Evolutionary conservation across 2,888 invertebrate species (phyloP).

Genomic region (Tinea semifulvella): DNA sequence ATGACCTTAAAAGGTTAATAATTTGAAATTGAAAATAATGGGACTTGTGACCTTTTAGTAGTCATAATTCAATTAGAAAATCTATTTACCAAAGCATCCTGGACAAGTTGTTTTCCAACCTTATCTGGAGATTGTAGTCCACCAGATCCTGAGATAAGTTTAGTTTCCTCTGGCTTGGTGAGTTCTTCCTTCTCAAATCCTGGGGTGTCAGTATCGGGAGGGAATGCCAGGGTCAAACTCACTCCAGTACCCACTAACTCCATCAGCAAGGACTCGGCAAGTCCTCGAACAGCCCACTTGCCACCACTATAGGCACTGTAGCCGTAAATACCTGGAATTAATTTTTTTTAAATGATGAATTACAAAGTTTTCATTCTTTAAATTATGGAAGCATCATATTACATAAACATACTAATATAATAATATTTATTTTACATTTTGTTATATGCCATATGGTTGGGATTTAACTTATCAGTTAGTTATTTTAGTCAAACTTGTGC

Average conservation of each 20-base stretch:
- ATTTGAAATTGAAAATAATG: too few relatives aligned
- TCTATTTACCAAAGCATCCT: constrained; percentile 82
- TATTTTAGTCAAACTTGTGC: too few relatives aligned
- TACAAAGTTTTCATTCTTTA: too few relatives aligned
- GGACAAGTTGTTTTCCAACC: constrained; percentile 81
- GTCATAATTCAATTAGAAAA: too few relatives aligned
- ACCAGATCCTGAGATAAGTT: constrained; percentile 82
- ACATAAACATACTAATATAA: too few relatives aligned
- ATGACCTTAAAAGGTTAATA: too few relatives aligned
- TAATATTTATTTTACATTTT: too few relatives aligned
- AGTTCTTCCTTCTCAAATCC: constrained; percentile 89
- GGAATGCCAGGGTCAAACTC: constrained; percentile 84
- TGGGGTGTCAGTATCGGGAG: constrained; percentile 98
- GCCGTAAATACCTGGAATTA: constrained; percentile 87
- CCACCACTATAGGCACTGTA: constrained; percentile 90
- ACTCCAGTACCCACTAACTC: constrained; percentile 87
- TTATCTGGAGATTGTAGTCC: constrained; percentile 80
- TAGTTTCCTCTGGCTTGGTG: constrained; percentile 88
- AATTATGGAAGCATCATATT: too few relatives aligned
- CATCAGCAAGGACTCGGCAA: constrained; percentile 95
- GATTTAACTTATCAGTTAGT: too few relatives aligned
- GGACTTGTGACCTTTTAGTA: too few relatives aligned
- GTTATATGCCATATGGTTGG: too few relatives aligned
- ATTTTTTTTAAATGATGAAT: constrained; percentile 16
- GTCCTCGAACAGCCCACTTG: constrained; percentile 94